Evolutionary conservation across 2,888 invertebrate genomes (phyloP), one percentile per base, ranked within the genome.

Genomic region (Odontocolon sp.): DNA sequence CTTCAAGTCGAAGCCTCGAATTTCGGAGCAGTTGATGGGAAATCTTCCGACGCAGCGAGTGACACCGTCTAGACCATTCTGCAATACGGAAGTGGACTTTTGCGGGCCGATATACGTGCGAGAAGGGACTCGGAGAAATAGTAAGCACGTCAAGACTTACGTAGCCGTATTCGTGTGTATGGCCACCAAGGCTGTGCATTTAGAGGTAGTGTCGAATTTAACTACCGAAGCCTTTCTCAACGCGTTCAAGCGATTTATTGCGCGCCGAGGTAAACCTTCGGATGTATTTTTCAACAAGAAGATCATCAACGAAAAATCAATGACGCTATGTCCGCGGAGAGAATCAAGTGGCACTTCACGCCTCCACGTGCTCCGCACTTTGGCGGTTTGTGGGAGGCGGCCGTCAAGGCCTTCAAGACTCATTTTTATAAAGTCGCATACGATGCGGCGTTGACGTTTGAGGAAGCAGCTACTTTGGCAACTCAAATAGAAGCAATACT

Each of bases 341-440:
- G 28, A 8, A 70, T 81, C 3, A 31, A 70, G 6, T 86, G 84
- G 84, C 59, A 82, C 6, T 86, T 84, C 50, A 83, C 81, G 33
- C 82, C 83, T 2, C 80, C 83, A 5, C 42, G 64, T 21, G 72
- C 82, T 8, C 83, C 82, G 2, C 80, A 84, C 47, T 81, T 82
- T 45, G 84, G 84, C 3, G 84, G 85, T 2, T 42, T 84, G 4
- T 83, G 82, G 83, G 84, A 86, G 52, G 78, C 83, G 8, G 80
- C 72, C 4, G 80, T 84, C 0, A 83, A 84, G 23, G 74, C 79
- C 1, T 77, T 78, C 1, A 86, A 86, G 64, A 59, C 26, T 26
- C 83, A 84, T 45, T 50, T 84, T 2, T 26, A 64, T n/a, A 67
- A 56, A 14, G 61, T 68, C 2, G 33, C n/a, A 2, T 28, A 9